Evolutionary conservation across 2,113 vertebrate genomes (phyloP).

Genomic region (Pyxicephalus adspersus): DNA sequence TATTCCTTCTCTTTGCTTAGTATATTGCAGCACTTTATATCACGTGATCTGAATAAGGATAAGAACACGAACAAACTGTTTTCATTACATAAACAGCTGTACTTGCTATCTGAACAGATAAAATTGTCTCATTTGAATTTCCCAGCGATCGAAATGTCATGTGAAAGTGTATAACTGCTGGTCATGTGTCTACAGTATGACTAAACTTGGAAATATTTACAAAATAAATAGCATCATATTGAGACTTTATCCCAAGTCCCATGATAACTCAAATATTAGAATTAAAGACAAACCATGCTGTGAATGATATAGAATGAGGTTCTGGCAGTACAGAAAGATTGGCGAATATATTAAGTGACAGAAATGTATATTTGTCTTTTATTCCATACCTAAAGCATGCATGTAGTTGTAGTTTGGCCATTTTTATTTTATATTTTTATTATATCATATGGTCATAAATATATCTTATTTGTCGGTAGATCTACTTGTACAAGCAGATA

Average conservation of each 20-base stretch:
- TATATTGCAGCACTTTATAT: background rate
- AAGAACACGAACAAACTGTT: background rate
- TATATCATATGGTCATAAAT: no score
- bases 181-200: constrained; percentile 7
- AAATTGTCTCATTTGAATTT: constrained; percentile 20
- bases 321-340: background rate
- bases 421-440: no score
- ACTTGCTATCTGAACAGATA: constrained; percentile 20
- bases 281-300: background rate
- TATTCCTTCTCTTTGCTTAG: background rate
- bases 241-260: background rate
- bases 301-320: no score
- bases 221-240: constrained; percentile 3
- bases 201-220: constrained; percentile 25
- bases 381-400: no score
- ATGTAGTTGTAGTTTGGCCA: no score
- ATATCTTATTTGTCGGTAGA: no score
- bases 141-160: constrained; percentile 32
- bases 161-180: constrained; percentile 10
- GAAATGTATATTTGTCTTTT: no score
- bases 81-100: constrained; percentile 7
- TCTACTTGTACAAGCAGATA: no score
- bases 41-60: background rate
- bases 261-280: constrained; percentile 11
- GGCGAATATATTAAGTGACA: background rate